Conservation (phyloP, 2,888 invertebrate species). For the Polydrusus tereticollis region DNA sequence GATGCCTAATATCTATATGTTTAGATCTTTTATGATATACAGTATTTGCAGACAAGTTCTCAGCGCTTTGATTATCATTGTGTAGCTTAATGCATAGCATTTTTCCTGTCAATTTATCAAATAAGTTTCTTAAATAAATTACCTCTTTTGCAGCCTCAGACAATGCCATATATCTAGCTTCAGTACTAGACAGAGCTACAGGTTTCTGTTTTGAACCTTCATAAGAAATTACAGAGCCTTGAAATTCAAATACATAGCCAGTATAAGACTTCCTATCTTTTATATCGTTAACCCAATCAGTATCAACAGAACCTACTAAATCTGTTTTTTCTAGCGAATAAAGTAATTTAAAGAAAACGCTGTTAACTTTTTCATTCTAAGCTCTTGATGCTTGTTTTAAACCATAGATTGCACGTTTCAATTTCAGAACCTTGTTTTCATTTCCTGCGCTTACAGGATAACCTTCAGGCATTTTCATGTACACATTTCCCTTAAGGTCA, state of each 20-base stretch:
- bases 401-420: constrained; percentile 5
- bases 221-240: constrained; percentile 56
- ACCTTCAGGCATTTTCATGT: constrained; percentile 18
- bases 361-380: not conserved
- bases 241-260: constrained; percentile 55
- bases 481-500: too few species aligned
- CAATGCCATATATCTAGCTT: constrained; percentile 58
- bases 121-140: constrained; percentile 26
- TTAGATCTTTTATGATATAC: constrained; percentile 23
- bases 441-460: not conserved
- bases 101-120: constrained; percentile 20
- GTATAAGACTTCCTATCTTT: constrained; percentile 63
- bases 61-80: constrained; percentile 48
- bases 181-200: constrained; percentile 55
- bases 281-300: constrained; percentile 35
- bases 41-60: not conserved
- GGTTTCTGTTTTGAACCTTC: too few species aligned
- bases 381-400: not conserved
- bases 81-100: constrained; percentile 2
- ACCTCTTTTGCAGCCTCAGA: constrained; percentile 50
- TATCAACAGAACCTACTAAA: constrained; percentile 31
- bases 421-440: constrained; percentile 8
- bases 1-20: constrained; percentile 38
- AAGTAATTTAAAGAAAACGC: not conserved
- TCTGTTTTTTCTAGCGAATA: constrained; percentile 20